Base-by-base conservation (phyloP, 2,797 vertebrate species). In the Leuciscus waleckii region DNA sequence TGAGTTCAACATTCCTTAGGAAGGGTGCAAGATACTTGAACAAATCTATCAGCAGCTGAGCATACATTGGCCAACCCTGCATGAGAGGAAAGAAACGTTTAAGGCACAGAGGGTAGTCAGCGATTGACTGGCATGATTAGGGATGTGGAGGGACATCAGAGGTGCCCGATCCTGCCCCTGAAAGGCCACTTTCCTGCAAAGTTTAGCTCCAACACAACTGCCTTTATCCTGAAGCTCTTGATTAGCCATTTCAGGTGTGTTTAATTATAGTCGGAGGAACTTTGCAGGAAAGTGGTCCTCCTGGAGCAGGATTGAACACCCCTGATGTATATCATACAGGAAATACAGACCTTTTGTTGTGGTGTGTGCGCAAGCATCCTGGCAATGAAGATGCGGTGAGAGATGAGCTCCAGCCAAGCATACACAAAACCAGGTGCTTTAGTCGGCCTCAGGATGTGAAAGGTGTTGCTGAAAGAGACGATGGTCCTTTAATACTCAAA, bases 1-100 rank as follows among this genome's bases (percentile, higher is more conserved):
- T 97, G 92, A 99, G 98, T 94, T 99, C 98, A 92, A 99, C 98
- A 86, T 99, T 99, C 94, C 98, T 97, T 93, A 99, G 93, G 92
- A 99, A 99, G 88, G 98, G 98, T 68, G 98, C 98, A 92, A 99
- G 94, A 93, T 99, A 99, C 94, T 99, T 99, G 94, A 99, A 99
- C 39, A 99, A 96, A 91, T 99, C 98, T 0, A 99, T 99, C 92
- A 99, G 89, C 89, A 99, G 95, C 93, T 99, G 98, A 32, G 98
- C 98, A 65, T 99, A 99, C 98, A 99, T 99, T 86, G 98, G 98
- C 98, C 98, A 99, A 89, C 98, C 98, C 98, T 99, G 90, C 51
- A 9, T 41, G 7, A 71, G 29, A 51, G 82, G 87, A 74, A 13
- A 29, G 11, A 29, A 37, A 83, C 10, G 16, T 13, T 23, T 19